phyloP scores from a whole-genome alignment of 2,797 vertebrate species.

The Microctenopoma stevenorrisi region DNA sequence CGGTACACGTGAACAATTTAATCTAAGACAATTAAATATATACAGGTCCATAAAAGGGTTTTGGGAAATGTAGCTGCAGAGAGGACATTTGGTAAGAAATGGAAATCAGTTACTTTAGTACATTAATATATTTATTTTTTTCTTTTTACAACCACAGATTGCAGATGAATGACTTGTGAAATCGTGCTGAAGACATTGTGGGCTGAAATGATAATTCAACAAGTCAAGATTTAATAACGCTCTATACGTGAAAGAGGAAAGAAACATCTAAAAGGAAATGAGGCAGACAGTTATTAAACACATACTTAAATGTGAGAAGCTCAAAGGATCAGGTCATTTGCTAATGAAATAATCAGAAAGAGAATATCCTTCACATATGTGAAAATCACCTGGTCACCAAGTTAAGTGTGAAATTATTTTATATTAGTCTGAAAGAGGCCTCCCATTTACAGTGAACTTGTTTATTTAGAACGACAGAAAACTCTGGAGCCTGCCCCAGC shows the following conservation, averaged over 20 bases:
- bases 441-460: constrained; percentile 43
- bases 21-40: constrained; percentile 3
- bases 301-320: constrained; percentile 24
- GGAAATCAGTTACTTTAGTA: constrained; percentile 1
- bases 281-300: constrained; percentile 28
- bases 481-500: constrained; percentile 41
- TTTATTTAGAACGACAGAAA: constrained; percentile 37
- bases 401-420: constrained; percentile 25
- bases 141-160: constrained; percentile 27
- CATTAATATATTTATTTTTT: constrained; percentile 34
- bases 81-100: constrained; percentile 18
- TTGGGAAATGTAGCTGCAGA: constrained; percentile 12
- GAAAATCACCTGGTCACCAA: constrained; percentile 16
- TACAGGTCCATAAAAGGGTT: constrained; percentile 14
- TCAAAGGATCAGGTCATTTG: constrained; percentile 35
- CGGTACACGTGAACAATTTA: background rate
- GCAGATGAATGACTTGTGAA: constrained; percentile 26
- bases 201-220: constrained; percentile 29
- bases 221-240: constrained; percentile 25
- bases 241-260: constrained; percentile 3
- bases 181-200: constrained; percentile 16
- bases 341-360: constrained; percentile 33
- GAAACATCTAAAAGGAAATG: constrained; percentile 38
- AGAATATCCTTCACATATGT: constrained; percentile 19
- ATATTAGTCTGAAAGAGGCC: constrained; percentile 36